phyloP scores from a whole-genome alignment of 1,140 invertebrate species.

The Riptortus pedestris region DNA sequence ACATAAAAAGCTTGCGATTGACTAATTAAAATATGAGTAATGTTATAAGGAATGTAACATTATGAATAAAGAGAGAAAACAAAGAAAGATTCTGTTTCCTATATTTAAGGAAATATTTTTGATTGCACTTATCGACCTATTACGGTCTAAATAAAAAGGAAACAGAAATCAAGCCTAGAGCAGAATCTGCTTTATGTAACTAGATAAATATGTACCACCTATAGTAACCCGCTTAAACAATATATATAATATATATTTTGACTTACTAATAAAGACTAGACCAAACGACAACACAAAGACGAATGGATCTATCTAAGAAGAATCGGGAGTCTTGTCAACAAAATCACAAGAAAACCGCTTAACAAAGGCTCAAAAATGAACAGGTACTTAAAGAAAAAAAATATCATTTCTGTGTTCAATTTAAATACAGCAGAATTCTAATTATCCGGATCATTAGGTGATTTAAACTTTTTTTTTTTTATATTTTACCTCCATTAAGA shows the following conservation, averaged over 20 bases:
- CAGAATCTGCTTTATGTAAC: not conserved
- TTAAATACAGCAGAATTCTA: too few species aligned
- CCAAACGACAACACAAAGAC: slow-evolving; percentile 23
- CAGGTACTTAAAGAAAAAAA: too few species aligned
- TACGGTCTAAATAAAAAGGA: not conserved
- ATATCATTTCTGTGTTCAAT: too few species aligned
- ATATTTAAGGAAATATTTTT: slow-evolving; percentile 18
- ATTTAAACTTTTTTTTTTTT: too few species aligned
- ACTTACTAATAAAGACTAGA: slow-evolving; percentile 23
- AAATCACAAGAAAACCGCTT: too few species aligned
- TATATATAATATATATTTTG: not conserved
- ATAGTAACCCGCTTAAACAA: slow-evolving; percentile 6
- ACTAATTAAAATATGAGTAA: not conserved
- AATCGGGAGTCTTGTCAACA: too few species aligned
- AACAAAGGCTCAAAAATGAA: too few species aligned
- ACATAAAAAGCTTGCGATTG: slow-evolving; percentile 13
- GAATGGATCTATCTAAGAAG: too few species aligned
- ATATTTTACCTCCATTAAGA: too few species aligned
- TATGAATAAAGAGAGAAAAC: slow-evolving; percentile 3
- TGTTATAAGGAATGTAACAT: slow-evolving; percentile 7
- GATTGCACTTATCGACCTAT: slow-evolving; percentile 19
- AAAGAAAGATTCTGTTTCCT: slow-evolving; percentile 3
- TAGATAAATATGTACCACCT: not conserved
- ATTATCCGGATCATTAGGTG: too few species aligned
- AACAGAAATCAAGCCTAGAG: not conserved